phyloP scores from a whole-genome alignment of 64 coral and sea anemone genomes.

The Stichodactyla mertensii region DNA sequence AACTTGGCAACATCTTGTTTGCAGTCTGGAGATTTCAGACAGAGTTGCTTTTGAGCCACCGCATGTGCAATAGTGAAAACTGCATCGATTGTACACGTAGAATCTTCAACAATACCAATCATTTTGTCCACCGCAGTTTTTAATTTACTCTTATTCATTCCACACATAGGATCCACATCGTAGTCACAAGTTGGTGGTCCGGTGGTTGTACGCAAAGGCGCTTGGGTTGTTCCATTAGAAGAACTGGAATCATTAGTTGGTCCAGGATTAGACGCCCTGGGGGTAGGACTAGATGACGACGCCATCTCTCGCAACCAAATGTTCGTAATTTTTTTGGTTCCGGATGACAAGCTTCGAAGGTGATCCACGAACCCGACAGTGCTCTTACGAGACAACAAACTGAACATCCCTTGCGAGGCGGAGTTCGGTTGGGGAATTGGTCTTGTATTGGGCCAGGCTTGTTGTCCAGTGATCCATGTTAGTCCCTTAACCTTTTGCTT shows the following conservation, averaged over 20 bases:
- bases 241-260: neutral
- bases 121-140: slow-evolving; percentile 38
- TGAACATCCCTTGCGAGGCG: slow-evolving; percentile 83
- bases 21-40: slow-evolving; percentile 26
- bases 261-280: neutral
- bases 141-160: slow-evolving; percentile 20
- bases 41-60: slow-evolving; percentile 18
- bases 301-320: slow-evolving; percentile 47
- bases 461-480: slow-evolving; percentile 66
- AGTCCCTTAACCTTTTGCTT: slow-evolving; percentile 71
- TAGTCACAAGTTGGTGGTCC: slow-evolving; percentile 27
- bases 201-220: neutral
- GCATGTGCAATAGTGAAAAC: slow-evolving; percentile 58
- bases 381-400: slow-evolving; percentile 14
- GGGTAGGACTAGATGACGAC: neutral
- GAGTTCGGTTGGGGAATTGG: slow-evolving; percentile 50
- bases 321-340: slow-evolving; percentile 39
- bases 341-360: slow-evolving; percentile 32
- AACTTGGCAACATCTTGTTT: slow-evolving; percentile 22
- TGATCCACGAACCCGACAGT: slow-evolving; percentile 7
- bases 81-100: slow-evolving; percentile 67
- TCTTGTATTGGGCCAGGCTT: slow-evolving; percentile 57
- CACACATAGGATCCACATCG: slow-evolving; percentile 28
- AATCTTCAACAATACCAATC: slow-evolving; percentile 50
- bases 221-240: neutral